Conservation (phyloP, 2,888 invertebrate genomes). For the Drosophila affinis region DNA sequence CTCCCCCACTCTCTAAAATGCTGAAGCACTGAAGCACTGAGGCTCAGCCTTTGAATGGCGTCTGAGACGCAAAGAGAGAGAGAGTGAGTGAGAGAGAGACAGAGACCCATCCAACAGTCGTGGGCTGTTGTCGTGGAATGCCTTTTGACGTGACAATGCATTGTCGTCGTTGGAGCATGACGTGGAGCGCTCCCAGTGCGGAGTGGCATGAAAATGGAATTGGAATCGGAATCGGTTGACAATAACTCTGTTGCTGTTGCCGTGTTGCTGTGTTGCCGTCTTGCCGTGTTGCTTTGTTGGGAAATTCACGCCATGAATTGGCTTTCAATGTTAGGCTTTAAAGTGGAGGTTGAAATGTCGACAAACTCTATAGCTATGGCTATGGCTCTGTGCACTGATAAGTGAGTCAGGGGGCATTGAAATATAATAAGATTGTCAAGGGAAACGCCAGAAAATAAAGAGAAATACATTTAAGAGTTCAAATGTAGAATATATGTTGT, state of each 20-base stretch:
- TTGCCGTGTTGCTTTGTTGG: not conserved
- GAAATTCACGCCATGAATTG: conserved; percentile 12
- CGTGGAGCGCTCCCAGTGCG: conserved; percentile 21
- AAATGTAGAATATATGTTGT: no score
- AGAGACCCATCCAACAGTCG: conserved; percentile 25
- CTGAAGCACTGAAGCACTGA: not conserved
- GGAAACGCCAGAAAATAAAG: not conserved
- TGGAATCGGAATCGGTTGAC: conserved; percentile 4
- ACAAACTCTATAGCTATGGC: not conserved
- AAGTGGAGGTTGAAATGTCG: conserved; percentile 18
- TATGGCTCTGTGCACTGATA: not conserved
- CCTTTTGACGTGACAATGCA: conserved; percentile 49
- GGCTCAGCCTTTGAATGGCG: conserved; percentile 23
- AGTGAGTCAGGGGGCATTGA: not conserved
- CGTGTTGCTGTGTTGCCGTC: not conserved
- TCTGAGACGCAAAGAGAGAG: conserved; percentile 3
- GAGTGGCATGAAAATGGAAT: conserved; percentile 2
- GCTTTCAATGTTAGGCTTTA: conserved; percentile 15
- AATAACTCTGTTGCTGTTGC: conserved; percentile 2
- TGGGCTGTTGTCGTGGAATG: conserved; percentile 44
- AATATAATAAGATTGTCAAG: not conserved
- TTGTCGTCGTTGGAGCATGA: conserved; percentile 46
- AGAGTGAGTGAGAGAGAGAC: not conserved
- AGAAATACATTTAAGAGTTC: not conserved
- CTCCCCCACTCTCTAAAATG: conserved; percentile 14